These are phyloP conservation scores for Conus ventricosus DNA, from an alignment of 1,140 invertebrate genomes.

Conservation along the genomic window DNA sequence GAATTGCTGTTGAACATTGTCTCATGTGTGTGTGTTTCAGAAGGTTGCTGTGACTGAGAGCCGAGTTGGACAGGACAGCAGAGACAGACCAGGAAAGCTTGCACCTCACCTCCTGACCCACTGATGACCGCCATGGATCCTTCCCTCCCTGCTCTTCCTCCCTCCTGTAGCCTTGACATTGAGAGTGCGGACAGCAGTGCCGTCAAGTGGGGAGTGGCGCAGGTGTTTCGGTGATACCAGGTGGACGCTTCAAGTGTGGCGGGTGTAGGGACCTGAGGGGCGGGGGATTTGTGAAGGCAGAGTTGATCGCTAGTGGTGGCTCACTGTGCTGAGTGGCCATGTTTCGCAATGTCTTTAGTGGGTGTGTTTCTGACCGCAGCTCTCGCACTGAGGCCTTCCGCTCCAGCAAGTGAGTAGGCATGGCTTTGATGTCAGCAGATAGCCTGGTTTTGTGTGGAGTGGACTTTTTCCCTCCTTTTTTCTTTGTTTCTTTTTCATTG, in stretches of 20 bases:
- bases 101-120: not conserved
- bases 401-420: conserved; percentile 62
- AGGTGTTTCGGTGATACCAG: not conserved
- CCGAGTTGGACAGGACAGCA: conserved; percentile 13
- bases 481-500: not conserved
- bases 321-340: conserved; percentile 54
- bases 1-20: too few species aligned
- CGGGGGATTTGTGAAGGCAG: conserved; percentile 5
- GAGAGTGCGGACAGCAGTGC: conserved; percentile 1
- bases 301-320: conserved; percentile 15
- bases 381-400: conserved; percentile 61
- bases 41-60: conserved; percentile 33
- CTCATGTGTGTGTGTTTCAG: conserved; percentile 18
- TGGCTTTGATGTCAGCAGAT: too few species aligned
- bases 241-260: not conserved
- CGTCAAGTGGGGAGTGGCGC: conserved; percentile 18
- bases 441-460: not conserved
- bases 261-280: not conserved
- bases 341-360: conserved; percentile 71
- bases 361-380: conserved; percentile 71
- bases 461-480: not conserved
- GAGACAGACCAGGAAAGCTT: conserved; percentile 11
- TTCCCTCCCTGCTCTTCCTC: not conserved
- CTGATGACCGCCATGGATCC: not conserved
- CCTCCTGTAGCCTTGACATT: not conserved